phyloP scores from a whole-genome alignment of 1,140 invertebrate genomes.

The Drosophila sp. region DNA sequence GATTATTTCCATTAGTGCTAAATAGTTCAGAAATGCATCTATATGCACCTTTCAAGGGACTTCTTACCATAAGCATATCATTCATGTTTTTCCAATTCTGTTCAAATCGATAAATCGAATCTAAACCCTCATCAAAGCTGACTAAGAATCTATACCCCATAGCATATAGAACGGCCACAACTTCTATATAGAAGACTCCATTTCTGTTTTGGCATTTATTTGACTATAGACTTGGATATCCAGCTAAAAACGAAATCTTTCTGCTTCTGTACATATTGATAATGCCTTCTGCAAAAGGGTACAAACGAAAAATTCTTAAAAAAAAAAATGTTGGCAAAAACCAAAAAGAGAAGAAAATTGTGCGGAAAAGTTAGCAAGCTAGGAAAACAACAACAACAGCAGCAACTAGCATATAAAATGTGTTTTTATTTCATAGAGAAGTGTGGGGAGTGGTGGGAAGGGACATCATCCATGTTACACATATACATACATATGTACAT shows the following conservation, averaged over 20 bases:
- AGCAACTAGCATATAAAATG: constrained; percentile 77
- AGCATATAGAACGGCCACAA: too few species aligned
- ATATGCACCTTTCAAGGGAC: too few species aligned
- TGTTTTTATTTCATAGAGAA: constrained; percentile 36
- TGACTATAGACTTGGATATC: neutral
- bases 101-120: too few species aligned
- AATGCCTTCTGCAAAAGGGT: neutral
- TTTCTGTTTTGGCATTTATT: too few species aligned
- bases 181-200: too few species aligned
- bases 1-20: too few species aligned
- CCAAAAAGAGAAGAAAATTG: constrained; percentile 39
- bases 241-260: neutral
- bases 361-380: constrained; percentile 62
- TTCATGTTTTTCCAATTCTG: too few species aligned
- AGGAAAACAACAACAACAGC: constrained; percentile 11
- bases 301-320: constrained; percentile 53
- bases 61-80: too few species aligned
- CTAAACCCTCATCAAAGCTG: too few species aligned
- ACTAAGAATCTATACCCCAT: too few species aligned
- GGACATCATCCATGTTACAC: constrained; percentile 19
- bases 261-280: neutral
- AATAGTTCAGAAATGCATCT: too few species aligned
- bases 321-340: constrained; percentile 45
- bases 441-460: constrained; percentile 8
- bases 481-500: constrained; percentile 23